Evolutionary conservation across 1,140 invertebrate species (phyloP).

Genomic region (Papilio helenus): DNA sequence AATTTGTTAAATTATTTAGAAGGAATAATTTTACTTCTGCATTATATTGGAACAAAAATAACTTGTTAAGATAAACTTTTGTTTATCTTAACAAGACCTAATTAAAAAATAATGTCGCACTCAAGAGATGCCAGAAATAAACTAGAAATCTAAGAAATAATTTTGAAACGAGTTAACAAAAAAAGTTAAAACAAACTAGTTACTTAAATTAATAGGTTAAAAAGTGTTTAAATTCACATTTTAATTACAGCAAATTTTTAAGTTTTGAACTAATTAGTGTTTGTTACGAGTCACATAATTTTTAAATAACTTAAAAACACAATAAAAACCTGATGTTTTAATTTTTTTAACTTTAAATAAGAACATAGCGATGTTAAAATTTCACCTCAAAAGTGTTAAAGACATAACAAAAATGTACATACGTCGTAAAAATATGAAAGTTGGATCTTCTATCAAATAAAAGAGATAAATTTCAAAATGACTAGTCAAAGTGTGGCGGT

Average conservation of each 20-base stretch:
- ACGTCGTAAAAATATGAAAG: neutral
- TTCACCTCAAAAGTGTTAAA: too few species aligned
- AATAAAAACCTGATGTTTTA: neutral
- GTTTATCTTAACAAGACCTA: neutral
- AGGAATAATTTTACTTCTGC: neutral
- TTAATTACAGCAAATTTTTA: neutral
- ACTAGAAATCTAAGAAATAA: neutral
- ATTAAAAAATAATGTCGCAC: neutral
- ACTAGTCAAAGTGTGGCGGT: neutral
- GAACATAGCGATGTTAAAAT: neutral
- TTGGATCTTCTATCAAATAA: neutral
- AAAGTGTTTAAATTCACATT: neutral
- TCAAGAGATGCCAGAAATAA: neutral
- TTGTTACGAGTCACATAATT: neutral
- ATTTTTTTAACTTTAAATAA: neutral
- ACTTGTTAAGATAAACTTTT: too few species aligned
- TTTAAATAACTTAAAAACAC: neutral
- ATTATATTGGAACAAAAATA: too few species aligned
- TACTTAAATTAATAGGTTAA: neutral
- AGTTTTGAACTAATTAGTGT: neutral
- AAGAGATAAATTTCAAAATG: conserved; percentile 9
- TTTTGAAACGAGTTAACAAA: neutral
- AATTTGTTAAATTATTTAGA: too few species aligned
- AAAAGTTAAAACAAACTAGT: neutral
- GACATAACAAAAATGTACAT: too few species aligned